Base-by-base conservation (phyloP, 2,888 invertebrate genomes). In the Lasioglossum marginatum region DNA sequence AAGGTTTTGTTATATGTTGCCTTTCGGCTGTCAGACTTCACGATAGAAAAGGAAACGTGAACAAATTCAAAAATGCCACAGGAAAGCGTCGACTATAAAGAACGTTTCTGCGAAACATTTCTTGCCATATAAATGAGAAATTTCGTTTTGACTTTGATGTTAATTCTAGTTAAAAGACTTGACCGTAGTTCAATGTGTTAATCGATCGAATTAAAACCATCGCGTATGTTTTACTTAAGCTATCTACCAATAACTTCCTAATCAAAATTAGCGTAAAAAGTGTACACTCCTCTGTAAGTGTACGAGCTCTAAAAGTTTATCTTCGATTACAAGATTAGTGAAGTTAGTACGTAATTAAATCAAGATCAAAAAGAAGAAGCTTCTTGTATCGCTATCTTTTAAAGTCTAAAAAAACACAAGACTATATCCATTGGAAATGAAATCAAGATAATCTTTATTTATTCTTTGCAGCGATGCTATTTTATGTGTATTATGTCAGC, bases 91-190 rank as follows among this genome's bases (percentile, higher is more conserved):
- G 5, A 3, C 34, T 37, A 68, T 10, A 68, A 68, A 37, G 23
- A 34, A 19, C 60, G 73, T 57, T 16, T 34, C n/a, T 37, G 0
- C 71, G 31, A 76, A 40, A 63, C 31, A 19, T 37, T 70, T 52
- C n/a, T 75, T 43, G 48, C 79, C 85, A 85, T 87, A 87, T 66
- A 85, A 81, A 77, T 86, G 80, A 84, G 76, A 86, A 86, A 82
- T 66, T 70, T 57, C 45, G n/a, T 68, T 79, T 85, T 63, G 6
- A 31, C 27, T 31, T 0, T 63, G 16, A 14, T 31, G 2, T 31
- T 63, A 4, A 43, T n/a, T 63, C 63, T 19, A 63, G 16, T 31
- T 63, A 63, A 31, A 63, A 63, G 63, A 19, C 31, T 31, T 5
- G 31, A 31, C 16, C 27, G 4, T 63, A 63, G 63, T 16, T 14